Base-by-base conservation (phyloP, 2,888 invertebrate species). In the Apodemia mormo region DNA sequence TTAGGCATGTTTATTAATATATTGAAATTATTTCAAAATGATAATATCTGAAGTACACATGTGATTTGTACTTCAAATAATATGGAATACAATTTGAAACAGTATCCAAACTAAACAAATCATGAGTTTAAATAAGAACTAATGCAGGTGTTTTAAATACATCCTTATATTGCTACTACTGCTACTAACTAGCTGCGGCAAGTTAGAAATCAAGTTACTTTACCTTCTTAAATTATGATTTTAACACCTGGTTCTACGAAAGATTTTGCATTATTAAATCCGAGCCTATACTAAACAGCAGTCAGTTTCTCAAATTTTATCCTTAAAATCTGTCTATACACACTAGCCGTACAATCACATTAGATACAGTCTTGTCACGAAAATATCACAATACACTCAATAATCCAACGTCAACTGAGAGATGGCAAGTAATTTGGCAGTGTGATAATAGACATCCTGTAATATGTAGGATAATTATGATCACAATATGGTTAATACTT, bases 401-500 rank as follows among this genome's bases (percentile, higher is more conserved):
- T 75, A 77, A 79, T 80, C 85, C 86, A 86, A 85, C 85, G 78
- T 79, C 86, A 79, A 79, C 79, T 70, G 77, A 76, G 73, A 77
- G 79, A 77, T 81, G 79, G 76, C 77, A 75, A 79, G 78, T 72
- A 68, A 79, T 89, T 90, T 89, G 92, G 92, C 91, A 89, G 86
- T 88, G 79, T 76, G 76, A 82, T 79, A 73, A 82, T 77, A 81
- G 82, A 84, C 88, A 82, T 86, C 78, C 84, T 87, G 82, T 85
- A 81, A 72, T 85, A 85, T 82, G 84, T 85, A 86, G 76, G 85
- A 87, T 85, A 88, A 85, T 87, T 86, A 89, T 86, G 84, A 92
- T 92, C 91, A 93, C 92, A 92, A 87, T 92, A 92, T 86, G 87
- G 85, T 88, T 90, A 91, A 89, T 90, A 92, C 92, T 92, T 92